These are phyloP conservation scores for Lochmaea crataegi DNA, from an alignment of 2,888 invertebrate species.

Conservation along the genomic window DNA sequence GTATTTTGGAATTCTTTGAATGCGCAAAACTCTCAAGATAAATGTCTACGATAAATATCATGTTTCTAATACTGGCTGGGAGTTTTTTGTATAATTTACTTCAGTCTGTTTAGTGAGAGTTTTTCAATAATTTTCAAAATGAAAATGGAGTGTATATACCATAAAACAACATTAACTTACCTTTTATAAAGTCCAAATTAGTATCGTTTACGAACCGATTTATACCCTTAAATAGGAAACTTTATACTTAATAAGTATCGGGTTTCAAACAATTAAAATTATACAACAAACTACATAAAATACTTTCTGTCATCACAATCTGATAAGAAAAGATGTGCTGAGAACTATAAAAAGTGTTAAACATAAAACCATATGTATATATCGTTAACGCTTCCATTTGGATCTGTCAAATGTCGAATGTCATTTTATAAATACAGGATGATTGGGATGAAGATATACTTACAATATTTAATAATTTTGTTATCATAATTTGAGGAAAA, in stretches of 20 bases:
- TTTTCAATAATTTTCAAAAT: neutral
- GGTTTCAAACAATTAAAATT: neutral
- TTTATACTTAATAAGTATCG: neutral
- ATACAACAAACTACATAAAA: neutral
- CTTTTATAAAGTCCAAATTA: neutral
- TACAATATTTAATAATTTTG: no score
- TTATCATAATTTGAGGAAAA: no score
- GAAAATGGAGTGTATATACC: neutral
- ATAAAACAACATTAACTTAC: neutral
- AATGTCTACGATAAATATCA: neutral
- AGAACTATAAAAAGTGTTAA: conserved; percentile 7
- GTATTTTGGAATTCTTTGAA: conserved; percentile 12
- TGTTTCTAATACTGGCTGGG: no score
- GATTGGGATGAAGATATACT: no score
- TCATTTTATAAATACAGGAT: no score
- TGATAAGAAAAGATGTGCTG: neutral
- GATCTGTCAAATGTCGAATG: neutral
- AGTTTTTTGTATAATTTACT: no score
- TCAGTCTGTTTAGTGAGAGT: neutral
- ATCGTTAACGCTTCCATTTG: neutral
- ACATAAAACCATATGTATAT: neutral
- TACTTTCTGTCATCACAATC: neutral
- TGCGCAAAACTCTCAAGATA: neutral
- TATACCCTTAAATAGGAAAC: conserved; percentile 1
- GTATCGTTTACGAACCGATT: conserved; percentile 2